Base-by-base conservation (phyloP, 64 coral and sea anemone species). In the Montipora capricornis region DNA sequence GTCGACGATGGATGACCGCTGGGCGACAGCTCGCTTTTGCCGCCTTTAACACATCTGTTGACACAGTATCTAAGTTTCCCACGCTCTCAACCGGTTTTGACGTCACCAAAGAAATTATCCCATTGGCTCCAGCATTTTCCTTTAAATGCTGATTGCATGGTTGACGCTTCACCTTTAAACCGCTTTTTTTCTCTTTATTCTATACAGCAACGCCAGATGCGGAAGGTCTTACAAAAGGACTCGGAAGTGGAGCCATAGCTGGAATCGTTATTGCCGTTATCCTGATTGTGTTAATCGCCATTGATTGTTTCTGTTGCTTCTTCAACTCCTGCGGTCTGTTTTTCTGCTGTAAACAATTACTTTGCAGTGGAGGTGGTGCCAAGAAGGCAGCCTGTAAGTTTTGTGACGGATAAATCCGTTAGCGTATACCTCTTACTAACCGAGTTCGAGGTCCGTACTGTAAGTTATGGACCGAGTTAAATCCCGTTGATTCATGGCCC, bases 281-380 rank as follows among this genome's bases (percentile, higher is more conserved):
- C 8, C 71, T 96, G 14, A 88, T 96, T 57, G 95, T 96, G 9
- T 67, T 96, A 10, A 93, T 96, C 75, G 84, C 95, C 22, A 92
- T 96, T 8, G 95, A 96, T 83, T 52, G 90, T 11, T 96, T 96
- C 91, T 96, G 95, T 16, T 96, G 95, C 48, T 96, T 96, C 80
- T 96, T 96, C 71, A 96, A 96, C 68, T 80, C 79, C 15, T 96
- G 95, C 66, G 95, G 95, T 19, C 26, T 94, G 24, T 75, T 94
- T 51, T 94, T 90, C 79, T 94, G 93, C 59, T 94, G 93, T 46
- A 55, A 75, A 37, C 58, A 78, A 29, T 70, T 78, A 6, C 55
- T 88, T 20, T 94, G 93, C 62, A 87, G 67, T 6, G 84, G 76
- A 17, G 69, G 67, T 16, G 66, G 82, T 20, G 82, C 47, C 22